These are phyloP conservation scores for Rhadinocentrus ornatus DNA, from an alignment of 2,797 vertebrate genomes.

Conservation along the genomic window DNA sequence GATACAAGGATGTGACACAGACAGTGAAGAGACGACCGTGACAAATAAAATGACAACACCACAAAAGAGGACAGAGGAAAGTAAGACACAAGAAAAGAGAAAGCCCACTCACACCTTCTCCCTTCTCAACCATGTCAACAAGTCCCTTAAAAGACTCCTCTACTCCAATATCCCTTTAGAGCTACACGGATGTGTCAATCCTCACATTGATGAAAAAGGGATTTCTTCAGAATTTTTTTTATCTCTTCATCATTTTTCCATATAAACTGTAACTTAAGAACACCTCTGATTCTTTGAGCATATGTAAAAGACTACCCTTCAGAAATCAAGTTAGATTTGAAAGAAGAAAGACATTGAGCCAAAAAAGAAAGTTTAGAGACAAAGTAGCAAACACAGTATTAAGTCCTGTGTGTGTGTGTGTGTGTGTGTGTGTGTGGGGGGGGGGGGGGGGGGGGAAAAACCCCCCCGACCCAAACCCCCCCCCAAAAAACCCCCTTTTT, in stretches of 20 bases:
- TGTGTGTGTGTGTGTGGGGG: too few relatives aligned
- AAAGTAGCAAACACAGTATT: neutral
- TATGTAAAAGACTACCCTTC: neutral
- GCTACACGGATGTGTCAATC: slow-evolving; percentile 6
- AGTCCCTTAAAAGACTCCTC: slow-evolving; percentile 59
- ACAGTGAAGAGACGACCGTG: slow-evolving; percentile 49
- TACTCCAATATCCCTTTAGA: neutral
- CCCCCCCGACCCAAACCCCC: too few relatives aligned
- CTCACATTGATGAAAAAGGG: neutral
- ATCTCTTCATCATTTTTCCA: neutral
- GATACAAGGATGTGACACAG: slow-evolving; percentile 53
- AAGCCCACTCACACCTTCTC: slow-evolving; percentile 26
- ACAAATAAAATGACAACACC: slow-evolving; percentile 35
- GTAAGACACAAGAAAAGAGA: slow-evolving; percentile 5
- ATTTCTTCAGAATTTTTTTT: neutral
- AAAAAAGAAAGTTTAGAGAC: neutral
- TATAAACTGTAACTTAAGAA: slow-evolving; percentile 9
- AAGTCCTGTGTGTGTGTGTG: neutral
- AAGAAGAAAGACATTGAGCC: neutral
- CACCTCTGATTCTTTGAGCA: neutral
- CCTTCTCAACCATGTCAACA: slow-evolving; percentile 60
- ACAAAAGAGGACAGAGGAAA: slow-evolving; percentile 7
- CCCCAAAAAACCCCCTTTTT: too few relatives aligned
- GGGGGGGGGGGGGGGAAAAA: too few relatives aligned
- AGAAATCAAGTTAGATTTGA: neutral